Evolutionary conservation across 2,797 vertebrate genomes (phyloP).

Genomic region (Malacoraja senta): DNA sequence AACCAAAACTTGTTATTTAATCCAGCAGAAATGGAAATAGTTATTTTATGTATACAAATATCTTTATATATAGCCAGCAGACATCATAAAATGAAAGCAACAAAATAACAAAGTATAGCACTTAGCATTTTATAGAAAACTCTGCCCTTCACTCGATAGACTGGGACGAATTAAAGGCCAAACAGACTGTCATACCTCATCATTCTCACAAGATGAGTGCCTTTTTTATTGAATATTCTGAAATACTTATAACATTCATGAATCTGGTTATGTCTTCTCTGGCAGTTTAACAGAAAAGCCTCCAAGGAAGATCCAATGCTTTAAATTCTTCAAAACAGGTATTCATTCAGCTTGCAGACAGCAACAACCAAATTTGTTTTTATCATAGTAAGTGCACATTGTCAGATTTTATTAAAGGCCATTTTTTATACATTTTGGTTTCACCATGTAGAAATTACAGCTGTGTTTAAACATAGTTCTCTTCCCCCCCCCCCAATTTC

Average conservation of each 20-base stretch:
- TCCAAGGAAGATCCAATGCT: conserved; percentile 6
- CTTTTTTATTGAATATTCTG: not conserved
- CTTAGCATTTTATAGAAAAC: not conserved
- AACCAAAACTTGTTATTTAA: too few relatives aligned
- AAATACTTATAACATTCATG: not conserved
- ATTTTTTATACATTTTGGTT: too few relatives aligned
- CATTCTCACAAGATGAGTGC: not conserved
- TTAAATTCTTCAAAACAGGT: conserved; percentile 10
- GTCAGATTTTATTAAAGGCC: too few relatives aligned
- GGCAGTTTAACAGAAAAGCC: not conserved
- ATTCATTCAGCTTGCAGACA: not conserved
- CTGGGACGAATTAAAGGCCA: not conserved
- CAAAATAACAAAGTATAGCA: not conserved
- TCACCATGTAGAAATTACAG: too few relatives aligned
- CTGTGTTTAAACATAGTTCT: too few relatives aligned
- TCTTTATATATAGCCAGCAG: not conserved
- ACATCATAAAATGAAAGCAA: not conserved
- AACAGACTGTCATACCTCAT: conserved; percentile 2
- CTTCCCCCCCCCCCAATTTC: too few relatives aligned
- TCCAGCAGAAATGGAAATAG: too few relatives aligned
- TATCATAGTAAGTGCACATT: not conserved
- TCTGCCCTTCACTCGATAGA: not conserved
- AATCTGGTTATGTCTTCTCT: conserved; percentile 6
- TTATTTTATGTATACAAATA: not conserved
- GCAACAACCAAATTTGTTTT: not conserved